These are phyloP conservation scores for Centruroides sculpturatus DNA, from an alignment of 1,140 invertebrate species.

Conservation along the genomic window DNA sequence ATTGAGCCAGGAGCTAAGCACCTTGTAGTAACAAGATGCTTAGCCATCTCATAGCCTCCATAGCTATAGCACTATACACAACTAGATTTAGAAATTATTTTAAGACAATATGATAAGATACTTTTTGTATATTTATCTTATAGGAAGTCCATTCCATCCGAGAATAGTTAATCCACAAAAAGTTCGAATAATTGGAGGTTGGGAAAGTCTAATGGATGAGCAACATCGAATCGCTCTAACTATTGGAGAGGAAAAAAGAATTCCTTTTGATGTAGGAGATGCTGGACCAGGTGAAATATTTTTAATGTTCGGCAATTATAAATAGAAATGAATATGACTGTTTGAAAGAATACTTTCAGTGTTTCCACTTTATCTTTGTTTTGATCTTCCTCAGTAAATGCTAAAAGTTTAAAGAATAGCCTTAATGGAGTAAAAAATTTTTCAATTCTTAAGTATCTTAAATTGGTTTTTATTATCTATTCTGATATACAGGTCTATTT, in stretches of 20 bases:
- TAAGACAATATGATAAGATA: no score
- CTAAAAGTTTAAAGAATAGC: no score
- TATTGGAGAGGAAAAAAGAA: slow-evolving; percentile 38
- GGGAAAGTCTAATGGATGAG: slow-evolving; percentile 57
- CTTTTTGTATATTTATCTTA: background rate
- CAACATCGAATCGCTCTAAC: slow-evolving; percentile 51
- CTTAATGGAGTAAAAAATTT: no score
- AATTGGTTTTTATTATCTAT: no score
- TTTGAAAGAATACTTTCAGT: background rate
- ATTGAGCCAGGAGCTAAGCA: no score
- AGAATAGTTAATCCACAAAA: slow-evolving; percentile 50
- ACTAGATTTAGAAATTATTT: no score
- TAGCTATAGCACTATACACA: no score
- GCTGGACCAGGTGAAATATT: slow-evolving; percentile 42
- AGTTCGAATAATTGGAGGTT: slow-evolving; percentile 57
- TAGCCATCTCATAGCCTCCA: no score
- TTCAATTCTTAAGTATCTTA: no score
- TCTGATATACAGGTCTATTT: no score
- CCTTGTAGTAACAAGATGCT: no score
- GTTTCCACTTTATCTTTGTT: background rate
- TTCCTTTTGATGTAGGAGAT: slow-evolving; percentile 44
- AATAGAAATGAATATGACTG: background rate
- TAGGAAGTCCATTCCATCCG: slow-evolving; percentile 55
- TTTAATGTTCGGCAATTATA: background rate
- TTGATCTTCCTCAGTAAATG: background rate